Conservation (phyloP, 2,797 vertebrate genomes). For the Rhabdophis nuchalis region DNA sequence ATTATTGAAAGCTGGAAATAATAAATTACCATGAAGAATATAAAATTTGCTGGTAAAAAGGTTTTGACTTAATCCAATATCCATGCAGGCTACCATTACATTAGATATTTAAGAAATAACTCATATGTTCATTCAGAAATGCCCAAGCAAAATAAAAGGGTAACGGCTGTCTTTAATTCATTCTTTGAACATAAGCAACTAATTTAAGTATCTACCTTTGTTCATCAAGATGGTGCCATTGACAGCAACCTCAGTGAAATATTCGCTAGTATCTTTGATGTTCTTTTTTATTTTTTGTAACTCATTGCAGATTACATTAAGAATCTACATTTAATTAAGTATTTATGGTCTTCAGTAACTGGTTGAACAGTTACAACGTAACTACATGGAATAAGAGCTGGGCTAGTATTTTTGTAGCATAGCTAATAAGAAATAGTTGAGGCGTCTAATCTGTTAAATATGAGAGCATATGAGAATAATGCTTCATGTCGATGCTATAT, state of each 20-base stretch:
- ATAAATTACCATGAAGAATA: not conserved
- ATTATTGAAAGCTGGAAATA: not conserved
- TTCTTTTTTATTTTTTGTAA: not conserved
- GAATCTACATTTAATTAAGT: not conserved
- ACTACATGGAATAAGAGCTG: not conserved
- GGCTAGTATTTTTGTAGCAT: not conserved
- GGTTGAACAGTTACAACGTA: not conserved
- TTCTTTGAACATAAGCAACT: not conserved
- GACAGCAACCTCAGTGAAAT: not conserved
- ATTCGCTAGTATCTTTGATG: not conserved
- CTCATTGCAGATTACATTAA: not conserved
- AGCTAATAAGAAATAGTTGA: not conserved
- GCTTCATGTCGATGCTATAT: not conserved
- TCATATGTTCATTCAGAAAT: not conserved
- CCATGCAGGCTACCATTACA: not conserved
- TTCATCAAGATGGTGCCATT: not conserved
- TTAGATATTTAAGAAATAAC: not conserved
- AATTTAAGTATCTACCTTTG: not conserved
- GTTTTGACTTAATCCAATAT: not conserved
- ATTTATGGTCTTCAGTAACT: not conserved
- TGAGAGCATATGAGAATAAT: not conserved
- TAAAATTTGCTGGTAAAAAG: not conserved
- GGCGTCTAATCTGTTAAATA: not conserved
- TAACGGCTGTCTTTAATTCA: not conserved
- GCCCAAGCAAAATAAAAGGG: not conserved